Evolutionary conservation across 2,113 vertebrate species (phyloP), one percentile per base, ranked within the genome.

Genomic region (Syrrhaptes paradoxus): DNA sequence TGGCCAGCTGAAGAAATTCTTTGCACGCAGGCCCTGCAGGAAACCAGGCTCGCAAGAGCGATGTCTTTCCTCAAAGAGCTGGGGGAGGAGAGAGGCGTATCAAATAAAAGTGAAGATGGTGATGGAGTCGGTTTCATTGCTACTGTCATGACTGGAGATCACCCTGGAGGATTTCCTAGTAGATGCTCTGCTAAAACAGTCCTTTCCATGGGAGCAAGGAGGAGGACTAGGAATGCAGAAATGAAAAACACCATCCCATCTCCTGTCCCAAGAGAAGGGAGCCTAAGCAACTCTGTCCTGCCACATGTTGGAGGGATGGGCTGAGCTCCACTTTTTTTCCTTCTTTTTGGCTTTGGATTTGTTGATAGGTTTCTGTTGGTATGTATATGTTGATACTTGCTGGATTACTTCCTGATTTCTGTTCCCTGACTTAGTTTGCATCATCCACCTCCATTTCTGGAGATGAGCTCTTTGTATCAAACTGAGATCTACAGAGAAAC

Each of bases 61-160:
- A 74, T 51, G 45, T 22, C 31, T 72, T 85, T 92, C 57, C 65
- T 68, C 26, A 41, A 68, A 90, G 66, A 61, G 31, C 41, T 3
- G 2, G 13, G 16, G 32, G 34, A 87, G 28, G 24, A 71, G 34
- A 63, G 41, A 32, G 20, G 26, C 0, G 0, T 82, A 26, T 26
- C 0, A 5, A 88, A 72, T 45, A 26, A 54, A 90, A 45, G 8
- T 34, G 54, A 90, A 90, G 34, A 34, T 65, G 52, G 25, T n/a
- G 48, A 79, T 52, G 26, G 49, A 90, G 51, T 7, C 2, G 2
- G 49, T 61, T 92, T 86, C 68, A 57, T 13, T 95, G 67, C 49
- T 88, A 38, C 46, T 63, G 3, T 65, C 58, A 65, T 28, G 10
- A 66, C 62, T 73, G 52, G 48, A 85, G 26, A 63, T 57, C 13